phyloP scores from a whole-genome alignment of 2,888 invertebrate species.

The Acronicta alni region DNA sequence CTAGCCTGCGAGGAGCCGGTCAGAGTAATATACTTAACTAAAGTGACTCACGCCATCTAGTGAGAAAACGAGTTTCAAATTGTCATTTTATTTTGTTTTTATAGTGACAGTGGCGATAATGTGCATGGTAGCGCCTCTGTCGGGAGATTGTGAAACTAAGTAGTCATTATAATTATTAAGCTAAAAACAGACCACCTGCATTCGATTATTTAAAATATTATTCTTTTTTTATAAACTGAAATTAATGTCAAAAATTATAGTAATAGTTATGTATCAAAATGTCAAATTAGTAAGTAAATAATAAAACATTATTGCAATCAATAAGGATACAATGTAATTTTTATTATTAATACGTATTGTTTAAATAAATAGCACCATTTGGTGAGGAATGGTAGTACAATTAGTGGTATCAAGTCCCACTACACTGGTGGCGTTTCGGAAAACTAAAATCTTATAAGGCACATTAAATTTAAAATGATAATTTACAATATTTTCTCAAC shows the following conservation, averaged over 20 bases:
- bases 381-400: not conserved
- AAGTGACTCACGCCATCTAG: constrained; percentile 41
- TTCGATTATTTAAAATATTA: too few species aligned
- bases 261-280: constrained; percentile 8
- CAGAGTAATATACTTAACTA: constrained; percentile 17
- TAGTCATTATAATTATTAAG: not conserved
- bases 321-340: constrained; percentile 12
- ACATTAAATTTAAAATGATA: constrained; percentile 3
- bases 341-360: constrained; percentile 8
- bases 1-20: constrained; percentile 20
- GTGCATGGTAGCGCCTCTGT: constrained; percentile 4
- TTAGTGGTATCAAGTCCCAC: not conserved
- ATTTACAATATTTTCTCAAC: constrained; percentile 28
- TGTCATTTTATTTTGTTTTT: constrained; percentile 12
- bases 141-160: not conserved
- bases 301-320: constrained; percentile 9
- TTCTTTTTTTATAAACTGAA: too few species aligned
- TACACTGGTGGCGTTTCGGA: constrained; percentile 22
- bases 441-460: constrained; percentile 24
- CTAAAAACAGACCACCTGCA: too few species aligned
- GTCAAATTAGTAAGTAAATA: constrained; percentile 3
- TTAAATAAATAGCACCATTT: constrained; percentile 3
- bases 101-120: not conserved
- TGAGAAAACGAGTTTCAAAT: constrained; percentile 6
- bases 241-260: not conserved